Evolutionary conservation across 2,113 vertebrate genomes (phyloP).

Genomic region (Phrynosoma blainvillii): DNA sequence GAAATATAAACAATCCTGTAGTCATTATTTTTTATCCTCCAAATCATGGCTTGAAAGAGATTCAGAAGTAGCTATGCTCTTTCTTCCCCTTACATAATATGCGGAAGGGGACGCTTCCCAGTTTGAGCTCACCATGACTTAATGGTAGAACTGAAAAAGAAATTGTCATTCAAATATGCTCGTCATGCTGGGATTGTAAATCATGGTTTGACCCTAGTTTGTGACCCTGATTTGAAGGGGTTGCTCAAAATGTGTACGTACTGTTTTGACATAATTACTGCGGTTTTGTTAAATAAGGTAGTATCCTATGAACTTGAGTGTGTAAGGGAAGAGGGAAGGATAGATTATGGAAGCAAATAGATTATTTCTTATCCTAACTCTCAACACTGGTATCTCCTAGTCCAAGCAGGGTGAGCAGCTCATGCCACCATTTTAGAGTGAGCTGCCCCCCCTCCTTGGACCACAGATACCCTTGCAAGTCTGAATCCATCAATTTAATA

Average conservation of each 20-base stretch:
- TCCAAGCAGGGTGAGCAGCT: too few relatives aligned
- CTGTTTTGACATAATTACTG: neutral
- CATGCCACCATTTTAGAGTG: too few relatives aligned
- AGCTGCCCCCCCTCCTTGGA: too few relatives aligned
- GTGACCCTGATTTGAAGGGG: neutral
- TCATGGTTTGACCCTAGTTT: neutral
- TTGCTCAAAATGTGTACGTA: neutral
- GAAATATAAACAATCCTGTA: neutral
- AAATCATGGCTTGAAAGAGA: neutral
- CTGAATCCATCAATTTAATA: neutral
- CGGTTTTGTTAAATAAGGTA: neutral
- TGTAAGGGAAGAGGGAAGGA: neutral
- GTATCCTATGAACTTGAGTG: neutral
- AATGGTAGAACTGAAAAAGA: neutral
- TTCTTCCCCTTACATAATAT: neutral
- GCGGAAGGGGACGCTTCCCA: neutral
- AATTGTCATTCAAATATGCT: neutral
- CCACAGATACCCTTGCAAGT: neutral
- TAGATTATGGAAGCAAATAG: neutral
- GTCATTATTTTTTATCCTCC: neutral
- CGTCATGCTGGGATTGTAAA: neutral
- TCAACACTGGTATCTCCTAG: too few relatives aligned
- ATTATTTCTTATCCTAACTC: neutral
- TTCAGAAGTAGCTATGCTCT: neutral
- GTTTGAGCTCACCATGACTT: neutral